phyloP scores from a whole-genome alignment of 2,888 invertebrate species.

The Cosmorhoe ocellata region DNA sequence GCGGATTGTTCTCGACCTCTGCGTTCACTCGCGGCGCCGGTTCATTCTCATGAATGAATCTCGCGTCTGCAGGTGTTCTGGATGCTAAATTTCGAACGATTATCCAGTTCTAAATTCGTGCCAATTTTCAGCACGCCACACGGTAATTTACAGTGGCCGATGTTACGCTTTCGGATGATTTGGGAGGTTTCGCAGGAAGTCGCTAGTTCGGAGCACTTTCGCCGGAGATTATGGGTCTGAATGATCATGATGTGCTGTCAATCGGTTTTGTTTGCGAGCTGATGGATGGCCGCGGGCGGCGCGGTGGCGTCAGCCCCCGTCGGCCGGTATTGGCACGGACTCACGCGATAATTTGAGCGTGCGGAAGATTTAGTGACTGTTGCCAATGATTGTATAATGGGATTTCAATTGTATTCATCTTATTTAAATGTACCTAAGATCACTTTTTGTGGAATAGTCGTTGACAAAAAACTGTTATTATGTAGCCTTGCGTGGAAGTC shows the following conservation, averaged over 20 bases:
- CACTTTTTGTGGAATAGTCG: slow-evolving; percentile 4
- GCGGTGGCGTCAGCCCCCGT: slow-evolving; percentile 48
- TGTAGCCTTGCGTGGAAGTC: too few relatives aligned
- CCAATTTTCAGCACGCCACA: slow-evolving; percentile 75
- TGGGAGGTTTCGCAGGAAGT: slow-evolving; percentile 67
- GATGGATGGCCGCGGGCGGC: slow-evolving; percentile 41
- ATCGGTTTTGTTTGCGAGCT: slow-evolving; percentile 43
- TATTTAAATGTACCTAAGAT: slow-evolving; percentile 33
- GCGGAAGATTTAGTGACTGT: slow-evolving; percentile 58
- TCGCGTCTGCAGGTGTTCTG: slow-evolving; percentile 68
- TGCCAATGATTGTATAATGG: slow-evolving; percentile 76
- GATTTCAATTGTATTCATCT: slow-evolving; percentile 50
- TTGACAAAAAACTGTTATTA: background rate
- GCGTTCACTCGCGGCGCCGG: slow-evolving; percentile 39
- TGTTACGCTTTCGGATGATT: slow-evolving; percentile 62
- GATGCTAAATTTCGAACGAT: slow-evolving; percentile 66
- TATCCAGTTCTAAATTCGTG: slow-evolving; percentile 66
- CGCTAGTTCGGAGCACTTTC: slow-evolving; percentile 59
- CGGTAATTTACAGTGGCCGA: slow-evolving; percentile 72
- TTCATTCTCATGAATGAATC: slow-evolving; percentile 77
- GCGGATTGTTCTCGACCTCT: slow-evolving; percentile 74
- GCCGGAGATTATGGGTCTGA: slow-evolving; percentile 53
- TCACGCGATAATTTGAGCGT: slow-evolving; percentile 68
- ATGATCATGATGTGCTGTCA: slow-evolving; percentile 47
- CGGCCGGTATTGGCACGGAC: slow-evolving; percentile 67